Conservation (phyloP, 1,140 invertebrate species). For the Hermetia illucens region DNA sequence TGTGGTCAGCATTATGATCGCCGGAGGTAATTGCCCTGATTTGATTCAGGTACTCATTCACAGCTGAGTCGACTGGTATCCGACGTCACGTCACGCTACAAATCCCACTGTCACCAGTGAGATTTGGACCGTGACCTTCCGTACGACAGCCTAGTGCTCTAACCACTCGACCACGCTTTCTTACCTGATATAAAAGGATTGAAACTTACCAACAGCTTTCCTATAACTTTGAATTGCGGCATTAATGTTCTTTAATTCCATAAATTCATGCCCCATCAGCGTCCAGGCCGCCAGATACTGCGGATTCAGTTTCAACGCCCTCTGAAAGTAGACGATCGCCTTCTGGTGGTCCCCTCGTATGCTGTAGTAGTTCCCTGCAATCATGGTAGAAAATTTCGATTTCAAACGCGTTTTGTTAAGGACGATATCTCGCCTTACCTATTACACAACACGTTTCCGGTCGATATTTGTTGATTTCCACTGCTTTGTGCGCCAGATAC, state of each 20-base stretch:
- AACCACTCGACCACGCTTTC: too few relatives aligned
- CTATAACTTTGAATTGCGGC: slow-evolving; percentile 94
- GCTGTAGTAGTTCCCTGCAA: slow-evolving; percentile 93
- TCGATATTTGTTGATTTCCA: slow-evolving; percentile 90
- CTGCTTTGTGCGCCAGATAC: slow-evolving; percentile 82
- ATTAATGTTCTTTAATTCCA: slow-evolving; percentile 97
- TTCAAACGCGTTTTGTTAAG: not conserved
- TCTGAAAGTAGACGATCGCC: slow-evolving; percentile 90
- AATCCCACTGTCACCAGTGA: too few relatives aligned
- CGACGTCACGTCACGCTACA: too few relatives aligned
- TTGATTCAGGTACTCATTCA: too few relatives aligned
- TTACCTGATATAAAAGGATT: not conserved
- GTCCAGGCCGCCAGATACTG: slow-evolving; percentile 94
- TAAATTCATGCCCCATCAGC: slow-evolving; percentile 96
- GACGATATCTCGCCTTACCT: slow-evolving; percentile 42
- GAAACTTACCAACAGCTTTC: slow-evolving; percentile 73
- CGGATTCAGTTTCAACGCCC: slow-evolving; percentile 89
- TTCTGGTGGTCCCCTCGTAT: slow-evolving; percentile 91
- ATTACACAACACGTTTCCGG: slow-evolving; percentile 98
- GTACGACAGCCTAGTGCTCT: too few relatives aligned
- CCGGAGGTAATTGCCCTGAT: too few relatives aligned
- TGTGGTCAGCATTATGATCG: too few relatives aligned
- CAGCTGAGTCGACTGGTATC: too few relatives aligned
- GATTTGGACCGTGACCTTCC: too few relatives aligned
- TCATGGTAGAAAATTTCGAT: not conserved